phyloP scores from a whole-genome alignment of 2,113 vertebrate genomes.

The Gallinago undulata region DNA sequence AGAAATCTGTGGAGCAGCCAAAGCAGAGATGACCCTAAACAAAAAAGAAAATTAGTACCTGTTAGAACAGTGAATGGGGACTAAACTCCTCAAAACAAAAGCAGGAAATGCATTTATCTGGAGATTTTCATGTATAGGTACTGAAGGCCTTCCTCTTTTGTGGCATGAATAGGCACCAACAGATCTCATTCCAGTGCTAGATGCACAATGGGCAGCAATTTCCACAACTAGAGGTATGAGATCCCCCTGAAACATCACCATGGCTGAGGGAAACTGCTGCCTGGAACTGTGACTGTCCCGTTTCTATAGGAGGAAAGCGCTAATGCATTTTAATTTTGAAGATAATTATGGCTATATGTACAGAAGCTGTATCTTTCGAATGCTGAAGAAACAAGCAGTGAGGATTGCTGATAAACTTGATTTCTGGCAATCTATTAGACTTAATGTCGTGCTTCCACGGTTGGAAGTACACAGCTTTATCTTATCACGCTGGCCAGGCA shows the following conservation, averaged over 20 bases:
- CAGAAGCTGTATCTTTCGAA: not conserved
- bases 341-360: not conserved
- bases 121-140: not conserved
- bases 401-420: constrained; percentile 41
- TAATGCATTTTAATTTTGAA: constrained; percentile 12
- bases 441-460: not conserved
- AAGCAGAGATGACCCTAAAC: not conserved
- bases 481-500: constrained; percentile 46
- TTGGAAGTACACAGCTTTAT: constrained; percentile 31
- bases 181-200: not conserved
- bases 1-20: not conserved
- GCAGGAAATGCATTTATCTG: not conserved
- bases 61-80: not conserved
- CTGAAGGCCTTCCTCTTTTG: not conserved
- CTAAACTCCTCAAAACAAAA: not conserved
- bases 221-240: not conserved
- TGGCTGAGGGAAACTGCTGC: not conserved
- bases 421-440: constrained; percentile 38
- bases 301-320: not conserved
- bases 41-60: not conserved
- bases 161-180: not conserved
- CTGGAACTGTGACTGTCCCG: not conserved
- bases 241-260: not conserved
- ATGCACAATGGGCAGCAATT: not conserved
- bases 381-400: constrained; percentile 21